These are phyloP conservation scores for Tachysurus vachellii DNA, from an alignment of 2,113 vertebrate species.

Conservation along the genomic window DNA sequence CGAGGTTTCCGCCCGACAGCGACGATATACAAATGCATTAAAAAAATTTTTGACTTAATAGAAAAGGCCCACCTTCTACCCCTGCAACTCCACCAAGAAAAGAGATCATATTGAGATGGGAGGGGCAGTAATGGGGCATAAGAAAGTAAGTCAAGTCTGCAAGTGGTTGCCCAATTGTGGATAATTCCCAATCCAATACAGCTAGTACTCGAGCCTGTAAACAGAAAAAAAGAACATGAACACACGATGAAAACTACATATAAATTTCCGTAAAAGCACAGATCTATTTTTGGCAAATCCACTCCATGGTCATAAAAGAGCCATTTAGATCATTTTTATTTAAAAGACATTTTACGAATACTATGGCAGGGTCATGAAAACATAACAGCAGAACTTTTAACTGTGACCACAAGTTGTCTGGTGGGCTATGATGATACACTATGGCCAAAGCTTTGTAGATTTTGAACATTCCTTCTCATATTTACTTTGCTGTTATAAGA, in stretches of 20 bases:
- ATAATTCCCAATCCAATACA: constrained; percentile 93
- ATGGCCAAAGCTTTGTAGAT: not conserved
- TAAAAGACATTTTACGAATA: not conserved
- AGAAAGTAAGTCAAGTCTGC: constrained; percentile 82
- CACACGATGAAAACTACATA: not conserved
- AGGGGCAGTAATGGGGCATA: constrained; percentile 77
- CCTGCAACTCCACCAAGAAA: constrained; percentile 65
- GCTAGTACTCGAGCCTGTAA: constrained; percentile 82
- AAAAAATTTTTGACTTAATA: not conserved
- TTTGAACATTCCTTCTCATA: not conserved
- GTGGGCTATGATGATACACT: not conserved
- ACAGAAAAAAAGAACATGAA: constrained; percentile 41
- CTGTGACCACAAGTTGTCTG: not conserved
- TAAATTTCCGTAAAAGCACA: not conserved
- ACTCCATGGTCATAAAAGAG: not conserved
- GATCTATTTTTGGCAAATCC: not conserved
- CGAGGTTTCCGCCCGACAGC: too few relatives aligned
- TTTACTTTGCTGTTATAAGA: not conserved
- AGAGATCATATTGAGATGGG: constrained; percentile 46
- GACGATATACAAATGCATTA: too few relatives aligned
- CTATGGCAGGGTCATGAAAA: not conserved
- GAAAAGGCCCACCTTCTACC: constrained; percentile 61
- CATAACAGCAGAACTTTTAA: not conserved
- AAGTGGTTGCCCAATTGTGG: constrained; percentile 87
- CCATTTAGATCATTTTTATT: not conserved